Base-by-base conservation (phyloP, 2,113 vertebrate species). In the Promerops cafer region DNA sequence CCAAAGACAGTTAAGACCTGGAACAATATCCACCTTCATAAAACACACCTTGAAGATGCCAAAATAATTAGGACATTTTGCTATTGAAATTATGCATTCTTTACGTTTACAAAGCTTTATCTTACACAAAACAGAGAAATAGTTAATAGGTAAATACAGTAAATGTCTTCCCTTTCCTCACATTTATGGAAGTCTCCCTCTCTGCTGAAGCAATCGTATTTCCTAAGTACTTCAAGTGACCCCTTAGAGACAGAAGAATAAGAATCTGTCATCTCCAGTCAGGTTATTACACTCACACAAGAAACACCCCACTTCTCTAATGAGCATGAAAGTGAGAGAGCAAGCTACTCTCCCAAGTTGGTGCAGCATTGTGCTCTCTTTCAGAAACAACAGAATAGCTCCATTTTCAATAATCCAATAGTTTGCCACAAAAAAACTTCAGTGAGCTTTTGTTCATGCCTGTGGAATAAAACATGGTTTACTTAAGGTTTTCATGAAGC, bases 51-150 rank as follows among this genome's bases (percentile, higher is more conserved):
- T 87, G 63, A 71, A 1, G 9, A 78, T 75, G 64, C 68, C 86
- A 94, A 95, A 93, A 92, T 53, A 95, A 90, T 93, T 83, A 91
- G 76, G 54, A 69, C 42, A 76, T 84, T 95, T 95, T 90, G 50
- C 69, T 74, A 78, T 56, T 69, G 65, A 88, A 90, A 86, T 84
- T 35, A 61, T 30, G 24, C 42, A 76, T 72, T 93, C 44, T 37
- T 22, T 79, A 40, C 24, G 19, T 93, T 93, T 92, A 74, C 45
- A 85, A 91, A 93, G 63, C 30, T 95, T 96, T 93, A 69, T 64
- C 56, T 94, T 69, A 68, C 0, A 0, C n/a, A 74, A 1, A 1
- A 78, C 88, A 82, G 64, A 90, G 33, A 94, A 76, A 26, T 45
- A 20, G 69, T 79, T 70, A 59, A 64, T 74, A 59, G 72, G 59